These are phyloP conservation scores for Erpornis zantholeuca DNA, from an alignment of 2,113 vertebrate genomes.

Conservation along the genomic window DNA sequence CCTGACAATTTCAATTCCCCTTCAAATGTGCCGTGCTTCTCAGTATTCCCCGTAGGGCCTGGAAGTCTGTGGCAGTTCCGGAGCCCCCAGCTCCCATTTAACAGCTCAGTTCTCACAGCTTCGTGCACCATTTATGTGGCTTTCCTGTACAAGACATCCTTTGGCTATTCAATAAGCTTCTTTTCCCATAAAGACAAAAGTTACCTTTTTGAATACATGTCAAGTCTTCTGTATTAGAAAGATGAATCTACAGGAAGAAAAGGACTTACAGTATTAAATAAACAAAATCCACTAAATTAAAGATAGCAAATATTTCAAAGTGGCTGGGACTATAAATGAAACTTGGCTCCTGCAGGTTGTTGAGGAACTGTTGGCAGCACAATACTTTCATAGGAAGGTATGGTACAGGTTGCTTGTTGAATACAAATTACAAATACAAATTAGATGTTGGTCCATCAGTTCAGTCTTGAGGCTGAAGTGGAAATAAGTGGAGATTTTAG, in stretches of 20 bases:
- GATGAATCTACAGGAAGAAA: slow-evolving; percentile 49
- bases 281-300: slow-evolving; percentile 5
- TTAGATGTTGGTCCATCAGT: background rate
- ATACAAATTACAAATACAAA: background rate
- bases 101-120: slow-evolving; percentile 37
- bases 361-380: background rate
- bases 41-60: slow-evolving; percentile 27
- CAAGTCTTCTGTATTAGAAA: slow-evolving; percentile 40
- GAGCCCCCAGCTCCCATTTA: slow-evolving; percentile 31
- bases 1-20: slow-evolving; percentile 56
- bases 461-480: background rate
- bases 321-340: background rate
- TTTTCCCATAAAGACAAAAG: slow-evolving; percentile 61
- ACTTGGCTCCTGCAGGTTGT: background rate
- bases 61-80: slow-evolving; percentile 48
- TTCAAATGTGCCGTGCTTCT: slow-evolving; percentile 45
- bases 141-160: slow-evolving; percentile 47
- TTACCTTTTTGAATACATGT: slow-evolving; percentile 56
- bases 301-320: slow-evolving; percentile 5
- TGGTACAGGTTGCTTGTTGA: background rate
- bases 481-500: background rate
- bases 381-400: background rate
- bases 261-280: slow-evolving; percentile 49
- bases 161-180: slow-evolving; percentile 47
- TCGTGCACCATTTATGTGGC: slow-evolving; percentile 44